A percentile compares a stretch with the other conserved stretches of the same genome.
These are phyloP conservation scores for Megaleporinus macrocephalus DNA, from an alignment of 2,113 vertebrate genomes.

Conservation along the genomic window DNA sequence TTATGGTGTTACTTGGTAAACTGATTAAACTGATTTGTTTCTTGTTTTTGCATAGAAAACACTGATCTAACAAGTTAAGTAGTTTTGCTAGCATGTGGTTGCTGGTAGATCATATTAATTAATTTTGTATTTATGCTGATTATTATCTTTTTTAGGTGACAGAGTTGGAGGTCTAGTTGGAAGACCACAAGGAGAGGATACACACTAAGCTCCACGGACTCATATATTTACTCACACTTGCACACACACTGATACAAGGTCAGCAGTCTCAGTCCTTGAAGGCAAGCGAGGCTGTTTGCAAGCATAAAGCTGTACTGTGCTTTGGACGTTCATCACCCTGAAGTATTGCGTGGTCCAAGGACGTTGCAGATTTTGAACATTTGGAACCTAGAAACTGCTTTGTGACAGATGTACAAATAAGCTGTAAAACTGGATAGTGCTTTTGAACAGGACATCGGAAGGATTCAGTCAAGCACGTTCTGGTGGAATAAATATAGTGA, in stretches of 20 bases:
- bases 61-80: too few species aligned
- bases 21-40: too few species aligned
- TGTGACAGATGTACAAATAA: not conserved
- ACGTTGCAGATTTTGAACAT: conserved; percentile 8
- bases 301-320: not conserved
- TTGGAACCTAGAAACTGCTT: not conserved
- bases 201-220: not conserved
- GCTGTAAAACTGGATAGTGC: conserved; percentile 3
- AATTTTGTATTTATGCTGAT: not conserved
- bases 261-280: not conserved
- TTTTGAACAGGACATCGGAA: not conserved
- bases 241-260: not conserved
- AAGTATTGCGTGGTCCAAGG: not conserved
- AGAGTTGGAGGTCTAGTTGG: not conserved
- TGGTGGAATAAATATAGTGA: not conserved
- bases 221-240: not conserved
- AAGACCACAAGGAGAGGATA: conserved; percentile 17
- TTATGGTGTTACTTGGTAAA: too few species aligned
- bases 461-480: conserved; percentile 12
- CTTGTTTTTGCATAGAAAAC: too few species aligned
- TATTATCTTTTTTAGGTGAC: not conserved
- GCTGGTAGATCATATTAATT: too few species aligned
- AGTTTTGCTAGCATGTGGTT: too few species aligned
- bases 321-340: conserved; percentile 5
- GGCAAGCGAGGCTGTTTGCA: not conserved